These are phyloP conservation scores for Solenodon paradoxus DNA, from an alignment of 2,113 vertebrate species.

Conservation along the genomic window DNA sequence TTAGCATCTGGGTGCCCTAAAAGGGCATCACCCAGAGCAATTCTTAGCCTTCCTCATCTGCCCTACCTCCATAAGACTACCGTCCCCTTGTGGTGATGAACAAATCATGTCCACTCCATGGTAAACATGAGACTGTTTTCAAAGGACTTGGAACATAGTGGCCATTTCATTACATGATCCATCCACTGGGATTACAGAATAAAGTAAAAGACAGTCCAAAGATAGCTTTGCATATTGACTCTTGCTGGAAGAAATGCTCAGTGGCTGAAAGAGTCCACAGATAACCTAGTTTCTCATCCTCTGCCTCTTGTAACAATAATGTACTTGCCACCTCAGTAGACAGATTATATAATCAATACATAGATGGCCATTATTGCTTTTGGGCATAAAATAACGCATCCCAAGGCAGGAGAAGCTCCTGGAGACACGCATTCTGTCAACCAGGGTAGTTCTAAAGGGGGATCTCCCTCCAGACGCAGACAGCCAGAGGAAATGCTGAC, in stretches of 20 bases:
- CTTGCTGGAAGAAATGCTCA: conserved; percentile 67
- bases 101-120: conserved; percentile 14
- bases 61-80: conserved; percentile 46
- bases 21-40: not conserved
- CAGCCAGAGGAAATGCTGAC: conserved; percentile 39
- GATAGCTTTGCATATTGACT: conserved; percentile 60
- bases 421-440: conserved; percentile 59
- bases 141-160: conserved; percentile 36
- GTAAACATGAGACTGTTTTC: conserved; percentile 60
- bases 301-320: conserved; percentile 67
- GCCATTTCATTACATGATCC: conserved; percentile 55
- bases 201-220: conserved; percentile 56
- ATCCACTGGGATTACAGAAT: conserved; percentile 59
- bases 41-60: conserved; percentile 15
- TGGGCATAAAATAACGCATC: conserved; percentile 66
- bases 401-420: conserved; percentile 53
- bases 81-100: conserved; percentile 39
- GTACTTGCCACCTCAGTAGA: conserved; percentile 73
- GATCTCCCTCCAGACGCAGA: conserved; percentile 49
- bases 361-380: conserved; percentile 72
- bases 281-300: conserved; percentile 73
- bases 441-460: conserved; percentile 14
- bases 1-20: conserved; percentile 46
- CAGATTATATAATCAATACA: conserved; percentile 78
- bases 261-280: conserved; percentile 52